A percentile compares a stretch with the other conserved stretches of the same genome.
phyloP scores from a whole-genome alignment of 2,113 vertebrate species.

The Nannobrachium achirus region DNA sequence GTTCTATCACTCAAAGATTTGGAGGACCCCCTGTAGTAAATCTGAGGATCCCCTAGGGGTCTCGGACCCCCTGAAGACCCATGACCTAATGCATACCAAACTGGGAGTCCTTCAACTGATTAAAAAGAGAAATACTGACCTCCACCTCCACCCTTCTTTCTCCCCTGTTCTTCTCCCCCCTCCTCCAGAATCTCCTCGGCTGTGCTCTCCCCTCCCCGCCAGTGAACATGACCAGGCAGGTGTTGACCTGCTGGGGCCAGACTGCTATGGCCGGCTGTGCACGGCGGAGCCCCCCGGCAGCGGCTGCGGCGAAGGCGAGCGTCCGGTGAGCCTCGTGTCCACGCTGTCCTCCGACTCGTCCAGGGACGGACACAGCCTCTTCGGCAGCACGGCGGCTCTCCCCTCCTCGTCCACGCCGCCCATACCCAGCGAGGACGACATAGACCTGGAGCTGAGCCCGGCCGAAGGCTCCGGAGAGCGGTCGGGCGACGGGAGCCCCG shows the following conservation, averaged over 20 bases:
- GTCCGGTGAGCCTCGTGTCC: constrained; percentile 79
- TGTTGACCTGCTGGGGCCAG: constrained; percentile 32
- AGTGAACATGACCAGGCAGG: constrained; percentile 81
- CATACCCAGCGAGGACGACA: constrained; percentile 58
- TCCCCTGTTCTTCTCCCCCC: constrained; percentile 11
- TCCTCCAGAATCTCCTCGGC: constrained; percentile 78
- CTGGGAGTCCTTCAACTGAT: background rate
- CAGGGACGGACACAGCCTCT: constrained; percentile 77
- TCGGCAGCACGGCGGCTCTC: constrained; percentile 71
- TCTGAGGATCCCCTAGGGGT: too few relatives aligned
- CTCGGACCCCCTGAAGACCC: too few relatives aligned
- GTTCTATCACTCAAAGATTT: too few relatives aligned
- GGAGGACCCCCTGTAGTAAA: too few relatives aligned
- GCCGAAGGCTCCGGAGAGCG: constrained; percentile 45
- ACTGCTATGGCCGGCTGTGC: constrained; percentile 66
- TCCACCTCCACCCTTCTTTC: constrained; percentile 8
- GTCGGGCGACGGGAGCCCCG: constrained; percentile 43
- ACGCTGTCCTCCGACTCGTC: constrained; percentile 84
- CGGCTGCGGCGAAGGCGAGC: constrained; percentile 71
- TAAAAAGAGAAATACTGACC: background rate
- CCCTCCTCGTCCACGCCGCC: constrained; percentile 61
- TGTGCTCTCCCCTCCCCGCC: constrained; percentile 72
- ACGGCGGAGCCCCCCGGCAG: constrained; percentile 68
- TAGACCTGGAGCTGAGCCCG: constrained; percentile 77
- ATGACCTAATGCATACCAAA: too few relatives aligned